Percentiles rank a stretch among this genome's conserved stretches.
Conservation (phyloP, 2,113 vertebrate species). For the Hypocryptadius cinnamomeus region DNA sequence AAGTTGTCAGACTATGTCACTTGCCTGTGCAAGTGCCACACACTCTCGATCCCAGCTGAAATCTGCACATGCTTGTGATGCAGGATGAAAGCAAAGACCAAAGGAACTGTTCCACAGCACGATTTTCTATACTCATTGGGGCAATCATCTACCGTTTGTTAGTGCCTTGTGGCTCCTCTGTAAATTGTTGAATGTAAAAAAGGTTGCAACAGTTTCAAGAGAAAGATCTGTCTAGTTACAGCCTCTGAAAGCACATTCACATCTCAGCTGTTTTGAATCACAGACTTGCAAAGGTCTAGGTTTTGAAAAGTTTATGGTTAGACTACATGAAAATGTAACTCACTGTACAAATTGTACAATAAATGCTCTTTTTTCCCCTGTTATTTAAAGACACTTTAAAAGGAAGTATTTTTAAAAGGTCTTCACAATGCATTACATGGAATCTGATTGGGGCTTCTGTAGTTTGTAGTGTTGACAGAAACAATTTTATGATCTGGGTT, state of each 20-base stretch:
- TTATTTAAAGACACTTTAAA: background rate
- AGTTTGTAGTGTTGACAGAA: background rate
- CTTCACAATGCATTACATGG: background rate
- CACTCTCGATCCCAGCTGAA: background rate
- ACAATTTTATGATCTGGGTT: background rate
- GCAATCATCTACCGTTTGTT: background rate
- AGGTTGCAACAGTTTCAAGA: background rate
- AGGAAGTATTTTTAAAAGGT: background rate
- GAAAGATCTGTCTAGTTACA: background rate
- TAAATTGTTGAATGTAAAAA: background rate
- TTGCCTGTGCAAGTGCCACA: background rate
- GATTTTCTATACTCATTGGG: accelerated
- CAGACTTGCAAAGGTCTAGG: background rate
- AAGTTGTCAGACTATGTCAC: background rate
- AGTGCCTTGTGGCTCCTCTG: background rate
- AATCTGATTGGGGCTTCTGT: background rate
- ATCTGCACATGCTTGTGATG: background rate
- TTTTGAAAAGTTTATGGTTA: background rate
- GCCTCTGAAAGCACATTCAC: background rate
- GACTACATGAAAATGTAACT: background rate
- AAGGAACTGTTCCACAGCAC: background rate
- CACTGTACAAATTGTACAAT: background rate
- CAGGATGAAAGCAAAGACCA: background rate
- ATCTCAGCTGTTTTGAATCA: background rate
- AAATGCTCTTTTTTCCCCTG: background rate